Evolutionary conservation across 2,888 invertebrate genomes (phyloP).

Genomic region (Nysson spinosus): DNA sequence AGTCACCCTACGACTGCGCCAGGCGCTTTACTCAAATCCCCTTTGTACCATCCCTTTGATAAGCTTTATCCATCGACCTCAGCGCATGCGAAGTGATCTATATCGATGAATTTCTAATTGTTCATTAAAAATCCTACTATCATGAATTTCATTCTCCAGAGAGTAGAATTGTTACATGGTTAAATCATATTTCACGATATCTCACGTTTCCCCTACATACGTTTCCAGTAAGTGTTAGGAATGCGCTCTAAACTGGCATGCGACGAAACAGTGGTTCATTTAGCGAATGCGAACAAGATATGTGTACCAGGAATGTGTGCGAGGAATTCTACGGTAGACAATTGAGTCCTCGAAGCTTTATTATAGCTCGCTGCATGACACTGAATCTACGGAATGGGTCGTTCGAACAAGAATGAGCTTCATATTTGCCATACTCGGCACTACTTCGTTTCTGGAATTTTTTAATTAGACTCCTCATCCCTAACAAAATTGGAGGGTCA

Average conservation of each 20-base stretch:
- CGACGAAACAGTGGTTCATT: constrained; percentile 13
- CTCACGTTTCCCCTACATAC: not conserved
- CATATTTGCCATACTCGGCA: not conserved
- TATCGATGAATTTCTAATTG: too few species aligned
- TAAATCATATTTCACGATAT: too few species aligned
- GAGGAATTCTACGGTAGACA: constrained; percentile 15
- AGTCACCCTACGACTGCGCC: not conserved
- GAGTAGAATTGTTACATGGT: too few species aligned
- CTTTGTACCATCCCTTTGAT: not conserved
- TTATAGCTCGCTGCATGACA: constrained; percentile 9
- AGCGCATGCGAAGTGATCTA: not conserved
- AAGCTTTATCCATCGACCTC: not conserved
- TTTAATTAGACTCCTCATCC: too few species aligned
- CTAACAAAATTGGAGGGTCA: too few species aligned
- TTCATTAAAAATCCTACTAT: too few species aligned
- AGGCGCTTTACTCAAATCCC: constrained; percentile 10
- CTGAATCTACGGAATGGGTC: constrained; percentile 1
- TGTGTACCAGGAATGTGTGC: not conserved
- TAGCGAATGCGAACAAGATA: not conserved
- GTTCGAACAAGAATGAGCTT: not conserved
- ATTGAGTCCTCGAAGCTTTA: constrained; percentile 25
- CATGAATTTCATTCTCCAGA: too few species aligned
- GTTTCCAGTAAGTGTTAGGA: constrained; percentile 4
- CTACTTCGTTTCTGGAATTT: not conserved
- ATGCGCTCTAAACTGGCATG: not conserved